Conservation (phyloP, 2,888 invertebrate genomes). For the Agrochola lychnidis region DNA sequence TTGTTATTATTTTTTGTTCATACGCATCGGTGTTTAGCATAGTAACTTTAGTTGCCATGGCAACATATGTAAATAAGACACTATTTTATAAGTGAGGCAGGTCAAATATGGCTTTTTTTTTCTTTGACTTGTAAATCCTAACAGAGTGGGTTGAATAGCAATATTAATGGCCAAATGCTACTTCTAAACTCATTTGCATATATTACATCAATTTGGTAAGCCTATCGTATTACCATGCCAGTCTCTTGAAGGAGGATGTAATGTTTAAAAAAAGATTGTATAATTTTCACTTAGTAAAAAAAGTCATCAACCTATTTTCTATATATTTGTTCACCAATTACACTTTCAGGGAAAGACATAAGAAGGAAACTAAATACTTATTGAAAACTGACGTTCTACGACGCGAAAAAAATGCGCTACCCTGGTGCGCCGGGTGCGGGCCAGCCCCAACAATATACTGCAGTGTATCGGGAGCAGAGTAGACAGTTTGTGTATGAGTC, state of each 20-base stretch:
- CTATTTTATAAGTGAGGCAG: slow-evolving; percentile 25
- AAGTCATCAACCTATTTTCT: neutral
- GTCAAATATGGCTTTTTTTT: neutral
- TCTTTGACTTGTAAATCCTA: neutral
- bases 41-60: slow-evolving; percentile 31
- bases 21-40: slow-evolving; percentile 21
- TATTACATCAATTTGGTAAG: slow-evolving; percentile 23
- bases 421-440: no score
- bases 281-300: neutral
- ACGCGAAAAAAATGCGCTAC: no score
- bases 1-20: slow-evolving; percentile 59
- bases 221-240: neutral
- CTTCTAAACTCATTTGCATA: slow-evolving; percentile 21
- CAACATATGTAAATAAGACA: slow-evolving; percentile 24
- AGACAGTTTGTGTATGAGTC: no score
- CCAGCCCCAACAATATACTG: no score
- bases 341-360: neutral
- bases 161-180: slow-evolving; percentile 29
- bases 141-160: slow-evolving; percentile 7
- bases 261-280: neutral
- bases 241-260: neutral
- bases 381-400: neutral
- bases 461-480: no score
- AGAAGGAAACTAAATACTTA: neutral
- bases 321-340: neutral